These are phyloP conservation scores for Allygus modestus DNA, from an alignment of 2,888 invertebrate genomes.

Conservation along the genomic window DNA sequence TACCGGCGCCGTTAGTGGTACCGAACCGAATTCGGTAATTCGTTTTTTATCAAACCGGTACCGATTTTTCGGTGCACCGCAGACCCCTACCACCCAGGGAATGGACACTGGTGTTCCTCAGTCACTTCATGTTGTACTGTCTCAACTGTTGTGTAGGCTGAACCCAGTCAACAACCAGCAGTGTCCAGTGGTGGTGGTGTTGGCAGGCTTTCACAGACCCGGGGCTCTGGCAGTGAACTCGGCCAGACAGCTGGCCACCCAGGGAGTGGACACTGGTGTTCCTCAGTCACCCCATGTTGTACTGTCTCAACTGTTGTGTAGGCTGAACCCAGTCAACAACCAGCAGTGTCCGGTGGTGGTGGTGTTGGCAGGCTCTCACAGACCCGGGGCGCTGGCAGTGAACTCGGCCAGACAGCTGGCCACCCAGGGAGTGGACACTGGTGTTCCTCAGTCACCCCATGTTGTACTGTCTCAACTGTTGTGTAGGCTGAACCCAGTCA, in stretches of 20 bases:
- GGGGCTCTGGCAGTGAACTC: slow-evolving; percentile 85
- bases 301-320: no score
- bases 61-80: no score
- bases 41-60: no score
- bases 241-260: slow-evolving; percentile 88
- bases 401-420: slow-evolving; percentile 88
- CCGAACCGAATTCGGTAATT: no score
- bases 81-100: no score
- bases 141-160: no score
- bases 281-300: no score
- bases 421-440: slow-evolving; percentile 84
- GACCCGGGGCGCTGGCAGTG: slow-evolving; percentile 83
- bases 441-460: slow-evolving; percentile 64
- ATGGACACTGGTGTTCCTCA: no score
- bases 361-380: slow-evolving; percentile 84
- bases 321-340: slow-evolving; percentile 91
- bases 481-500: slow-evolving; percentile 89
- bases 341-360: slow-evolving; percentile 93
- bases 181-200: slow-evolving; percentile 87
- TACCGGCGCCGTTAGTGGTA: no score
- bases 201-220: slow-evolving; percentile 83
- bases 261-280: no score
- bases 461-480: no score
- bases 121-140: no score
- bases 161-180: slow-evolving; percentile 94